Evolutionary conservation across 2,113 vertebrate species (phyloP), one percentile per base, ranked within the genome.

Genomic region (Tetrax tetrax): DNA sequence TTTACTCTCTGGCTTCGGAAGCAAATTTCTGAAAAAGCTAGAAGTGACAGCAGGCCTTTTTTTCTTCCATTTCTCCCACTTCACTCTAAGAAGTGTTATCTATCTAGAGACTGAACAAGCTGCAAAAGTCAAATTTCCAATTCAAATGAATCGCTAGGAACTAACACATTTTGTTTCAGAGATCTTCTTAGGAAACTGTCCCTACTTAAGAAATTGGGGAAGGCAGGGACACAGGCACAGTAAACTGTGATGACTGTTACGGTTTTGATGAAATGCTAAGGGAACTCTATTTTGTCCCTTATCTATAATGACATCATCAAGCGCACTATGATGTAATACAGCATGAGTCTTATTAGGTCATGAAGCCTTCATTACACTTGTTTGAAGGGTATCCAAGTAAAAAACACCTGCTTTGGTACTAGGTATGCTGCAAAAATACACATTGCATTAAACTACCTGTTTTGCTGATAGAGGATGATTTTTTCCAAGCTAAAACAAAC

Each of bases 241-340:
- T 1, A 10, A 54, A 4, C 8, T 7, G 2, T 7, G 45, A 28
- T 12, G 35, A 6, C 37, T n/a, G 14, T 2, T 9, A 13, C 0
- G 25, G 28, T 29, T 66, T 50, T 64, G 47, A 59, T 9, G 20
- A 74, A 38, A 38, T 6, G 29, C 54, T 53, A 5, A 57, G 41
- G 24, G 35, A 90, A 4, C 12, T 22, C 65, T 66, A 2, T 29
- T 57, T 35, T 56, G 59, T 57, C 9, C 28, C 43, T 50, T 20
- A 19, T 0, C 2, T 38, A 1, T 1, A n/a, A 33, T 2, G 24
- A 72, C 33, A 14, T 29, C 83, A 78, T 24, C 56, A 71, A 50
- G 35, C 25, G 47, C 33, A 35, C 23, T 33, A 25, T 18, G 56
- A 70, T 37, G 10, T 21, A 43, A 83, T 18, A 33, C 54, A 83